These are phyloP conservation scores for Lasioglossum malachurum DNA, from an alignment of 2,888 invertebrate genomes.

Conservation along the genomic window DNA sequence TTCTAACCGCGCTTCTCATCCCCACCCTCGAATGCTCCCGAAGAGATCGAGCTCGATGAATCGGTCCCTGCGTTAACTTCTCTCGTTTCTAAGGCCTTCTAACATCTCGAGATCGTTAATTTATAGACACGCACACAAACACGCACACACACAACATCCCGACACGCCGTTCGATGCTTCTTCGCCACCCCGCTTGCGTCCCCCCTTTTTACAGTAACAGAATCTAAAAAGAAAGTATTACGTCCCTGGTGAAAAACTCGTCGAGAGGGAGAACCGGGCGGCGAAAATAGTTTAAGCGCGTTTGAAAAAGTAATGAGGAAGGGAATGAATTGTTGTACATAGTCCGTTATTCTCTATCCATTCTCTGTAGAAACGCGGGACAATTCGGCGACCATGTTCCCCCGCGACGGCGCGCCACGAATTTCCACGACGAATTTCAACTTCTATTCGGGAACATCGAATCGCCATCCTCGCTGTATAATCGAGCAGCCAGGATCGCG, in stretches of 20 bases:
- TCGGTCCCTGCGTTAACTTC: neutral
- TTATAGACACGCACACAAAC: slow-evolving; percentile 20
- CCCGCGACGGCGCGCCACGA: neutral
- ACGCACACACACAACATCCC: neutral
- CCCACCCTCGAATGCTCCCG: neutral
- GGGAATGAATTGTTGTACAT: slow-evolving; percentile 59
- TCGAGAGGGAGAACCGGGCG: neutral
- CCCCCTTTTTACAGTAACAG: neutral
- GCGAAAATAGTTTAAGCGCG: slow-evolving; percentile 20
- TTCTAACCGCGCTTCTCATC: slow-evolving; percentile 1
- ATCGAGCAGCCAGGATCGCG: slow-evolving; percentile 34
- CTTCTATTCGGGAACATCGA: slow-evolving; percentile 8
- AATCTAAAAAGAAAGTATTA: slow-evolving; percentile 14
- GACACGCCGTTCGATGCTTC: slow-evolving; percentile 22
- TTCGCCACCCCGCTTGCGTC: neutral
- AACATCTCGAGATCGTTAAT: slow-evolving; percentile 24
- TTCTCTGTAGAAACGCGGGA: slow-evolving; percentile 12
- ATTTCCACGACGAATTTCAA: slow-evolving; percentile 26
- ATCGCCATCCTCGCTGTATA: slow-evolving; percentile 47
- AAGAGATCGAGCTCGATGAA: neutral
- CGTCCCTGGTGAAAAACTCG: neutral
- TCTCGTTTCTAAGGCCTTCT: neutral
- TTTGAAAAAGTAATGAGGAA: neutral
- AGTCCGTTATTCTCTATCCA: slow-evolving; percentile 36
- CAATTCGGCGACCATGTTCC: neutral